Conservation (phyloP, 1,140 invertebrate species). For the Drosophila rhopaloa region DNA sequence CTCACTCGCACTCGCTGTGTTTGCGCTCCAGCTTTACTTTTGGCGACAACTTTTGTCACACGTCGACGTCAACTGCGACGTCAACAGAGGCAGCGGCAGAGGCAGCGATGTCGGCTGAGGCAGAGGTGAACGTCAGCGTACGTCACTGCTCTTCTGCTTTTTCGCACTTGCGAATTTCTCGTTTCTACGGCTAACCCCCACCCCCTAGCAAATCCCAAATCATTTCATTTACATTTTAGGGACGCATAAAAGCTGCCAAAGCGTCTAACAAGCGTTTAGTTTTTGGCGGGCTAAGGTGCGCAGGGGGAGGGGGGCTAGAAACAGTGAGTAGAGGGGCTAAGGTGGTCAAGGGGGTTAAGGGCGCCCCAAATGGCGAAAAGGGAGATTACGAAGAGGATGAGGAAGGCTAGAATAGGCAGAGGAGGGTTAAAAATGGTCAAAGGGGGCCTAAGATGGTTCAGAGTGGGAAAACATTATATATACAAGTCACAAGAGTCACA, state of each 20-base stretch:
- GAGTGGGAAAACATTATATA: no score
- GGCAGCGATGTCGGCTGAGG: slow-evolving; percentile 1
- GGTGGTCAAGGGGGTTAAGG: no score
- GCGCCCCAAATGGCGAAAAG: no score
- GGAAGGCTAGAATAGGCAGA: not conserved
- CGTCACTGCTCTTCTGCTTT: slow-evolving; percentile 65
- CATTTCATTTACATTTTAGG: slow-evolving; percentile 71
- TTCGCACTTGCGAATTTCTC: slow-evolving; percentile 68
- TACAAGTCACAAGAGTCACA: no score
- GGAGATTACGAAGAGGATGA: no score
- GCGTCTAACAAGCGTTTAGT: slow-evolving; percentile 71
- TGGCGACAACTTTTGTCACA: slow-evolving; percentile 82
- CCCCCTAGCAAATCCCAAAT: slow-evolving; percentile 38
- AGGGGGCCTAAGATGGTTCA: no score
- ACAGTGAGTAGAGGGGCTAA: no score
- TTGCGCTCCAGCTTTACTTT: slow-evolving; percentile 67
- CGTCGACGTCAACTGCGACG: slow-evolving; percentile 34
- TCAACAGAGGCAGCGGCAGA: slow-evolving; percentile 6
- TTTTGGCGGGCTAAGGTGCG: slow-evolving; percentile 16
- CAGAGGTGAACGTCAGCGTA: not conserved
- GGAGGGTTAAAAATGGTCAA: not conserved
- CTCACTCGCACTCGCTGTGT: slow-evolving; percentile 60
- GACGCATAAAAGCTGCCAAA: slow-evolving; percentile 75
- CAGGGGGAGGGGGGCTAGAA: not conserved
- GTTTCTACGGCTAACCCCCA: slow-evolving; percentile 20